phyloP scores from a whole-genome alignment of 2,113 vertebrate genomes.

The Noturus placidus region DNA sequence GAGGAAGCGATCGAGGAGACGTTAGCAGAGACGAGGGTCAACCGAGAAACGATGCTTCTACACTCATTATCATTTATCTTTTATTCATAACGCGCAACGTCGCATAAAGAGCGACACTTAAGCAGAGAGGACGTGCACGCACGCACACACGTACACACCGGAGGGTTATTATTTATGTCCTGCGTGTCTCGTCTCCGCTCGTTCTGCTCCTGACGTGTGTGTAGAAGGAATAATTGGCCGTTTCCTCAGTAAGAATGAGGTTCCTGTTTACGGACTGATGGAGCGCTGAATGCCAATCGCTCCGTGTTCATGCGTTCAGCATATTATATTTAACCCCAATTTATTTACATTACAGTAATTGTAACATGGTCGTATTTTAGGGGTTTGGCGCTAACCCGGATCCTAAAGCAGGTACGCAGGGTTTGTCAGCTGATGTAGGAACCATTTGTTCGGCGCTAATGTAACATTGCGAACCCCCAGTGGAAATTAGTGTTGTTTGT shows the following conservation, averaged over 20 bases:
- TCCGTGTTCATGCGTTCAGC: neutral
- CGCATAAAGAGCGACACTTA: constrained; percentile 13
- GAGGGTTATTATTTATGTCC: constrained; percentile 57
- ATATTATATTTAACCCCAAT: neutral
- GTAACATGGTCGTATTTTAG: neutral
- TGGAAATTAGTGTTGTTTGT: neutral
- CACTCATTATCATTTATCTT: constrained; percentile 51
- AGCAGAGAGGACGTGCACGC: neutral
- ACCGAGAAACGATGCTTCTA: constrained; percentile 26
- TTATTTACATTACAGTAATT: neutral
- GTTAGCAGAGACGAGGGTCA: constrained; percentile 40
- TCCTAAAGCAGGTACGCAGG: neutral
- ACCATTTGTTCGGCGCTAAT: neutral
- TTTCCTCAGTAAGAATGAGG: constrained; percentile 45
- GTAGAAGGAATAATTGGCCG: constrained; percentile 65
- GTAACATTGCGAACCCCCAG: neutral
- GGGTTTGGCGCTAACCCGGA: neutral
- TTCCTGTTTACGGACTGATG: constrained; percentile 22
- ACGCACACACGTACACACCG: constrained; percentile 20
- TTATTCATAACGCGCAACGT: constrained; percentile 40
- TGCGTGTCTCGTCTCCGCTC: constrained; percentile 57
- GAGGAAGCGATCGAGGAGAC: constrained; percentile 29
- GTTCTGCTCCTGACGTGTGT: constrained; percentile 59
- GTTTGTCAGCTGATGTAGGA: neutral
- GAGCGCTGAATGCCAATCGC: neutral